phyloP scores from a whole-genome alignment of 2,888 invertebrate species.

The Rhyacophila evoluta region DNA sequence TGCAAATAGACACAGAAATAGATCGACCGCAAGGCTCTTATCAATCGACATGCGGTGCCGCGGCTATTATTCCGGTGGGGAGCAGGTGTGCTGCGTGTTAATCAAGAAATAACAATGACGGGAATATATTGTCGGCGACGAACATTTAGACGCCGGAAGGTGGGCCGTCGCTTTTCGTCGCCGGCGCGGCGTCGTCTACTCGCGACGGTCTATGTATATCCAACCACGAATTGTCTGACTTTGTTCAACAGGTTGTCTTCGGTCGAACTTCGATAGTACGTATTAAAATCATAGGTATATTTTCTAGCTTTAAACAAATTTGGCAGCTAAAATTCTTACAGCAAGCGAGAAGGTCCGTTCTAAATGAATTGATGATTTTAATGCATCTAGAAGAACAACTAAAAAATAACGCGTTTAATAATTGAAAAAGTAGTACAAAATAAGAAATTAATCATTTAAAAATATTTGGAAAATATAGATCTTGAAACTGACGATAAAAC shows the following conservation, averaged over 20 bases:
- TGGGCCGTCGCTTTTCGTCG: conserved; percentile 31
- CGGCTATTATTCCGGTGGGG: conserved; percentile 23
- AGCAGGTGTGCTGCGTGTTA: conserved; percentile 28
- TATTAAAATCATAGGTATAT: too few species aligned
- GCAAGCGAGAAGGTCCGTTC: too few species aligned
- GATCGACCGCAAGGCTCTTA: background rate
- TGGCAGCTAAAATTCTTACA: too few species aligned
- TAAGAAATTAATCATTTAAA: too few species aligned
- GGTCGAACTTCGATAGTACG: too few species aligned
- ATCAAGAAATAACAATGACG: conserved; percentile 22
- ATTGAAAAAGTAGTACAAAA: too few species aligned
- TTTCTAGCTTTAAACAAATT: too few species aligned
- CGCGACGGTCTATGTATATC: background rate
- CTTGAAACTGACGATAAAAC: too few species aligned
- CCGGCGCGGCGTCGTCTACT: background rate
- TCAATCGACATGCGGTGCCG: conserved; percentile 25
- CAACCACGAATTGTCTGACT: background rate
- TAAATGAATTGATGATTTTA: too few species aligned
- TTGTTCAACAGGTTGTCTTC: background rate
- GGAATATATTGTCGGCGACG: background rate
- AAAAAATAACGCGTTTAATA: too few species aligned
- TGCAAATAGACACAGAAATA: conserved; percentile 23
- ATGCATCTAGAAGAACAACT: too few species aligned
- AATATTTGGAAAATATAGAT: too few species aligned
- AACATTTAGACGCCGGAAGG: conserved; percentile 35